Evolutionary conservation across 2,797 vertebrate species (phyloP).

Genomic region (Brotula barbata): DNA sequence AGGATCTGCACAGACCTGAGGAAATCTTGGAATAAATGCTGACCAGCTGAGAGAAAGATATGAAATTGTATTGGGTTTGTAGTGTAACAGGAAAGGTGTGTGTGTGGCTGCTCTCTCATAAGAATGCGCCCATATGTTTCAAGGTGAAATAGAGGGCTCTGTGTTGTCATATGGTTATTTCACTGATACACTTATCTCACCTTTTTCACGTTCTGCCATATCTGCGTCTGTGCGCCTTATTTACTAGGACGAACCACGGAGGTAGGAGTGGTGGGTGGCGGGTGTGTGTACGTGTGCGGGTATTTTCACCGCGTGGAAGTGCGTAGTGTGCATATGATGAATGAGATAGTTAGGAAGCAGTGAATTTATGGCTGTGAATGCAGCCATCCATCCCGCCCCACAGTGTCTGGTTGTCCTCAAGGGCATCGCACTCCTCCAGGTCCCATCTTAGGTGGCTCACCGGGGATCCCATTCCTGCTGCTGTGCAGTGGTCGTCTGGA

Average conservation of each 20-base stretch:
- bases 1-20: conserved; percentile 57
- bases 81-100: background rate
- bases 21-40: conserved; percentile 60
- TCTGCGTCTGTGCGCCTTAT: conserved; percentile 65
- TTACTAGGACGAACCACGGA: conserved; percentile 57
- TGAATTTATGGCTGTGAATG: conserved; percentile 80
- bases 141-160: conserved; percentile 67
- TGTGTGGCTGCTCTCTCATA: conserved; percentile 26
- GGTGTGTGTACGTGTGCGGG: conserved; percentile 32
- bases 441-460: conserved; percentile 38
- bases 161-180: conserved; percentile 68
- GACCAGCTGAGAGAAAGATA: conserved; percentile 62
- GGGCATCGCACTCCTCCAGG: conserved; percentile 60
- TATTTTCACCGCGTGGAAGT: conserved; percentile 46
- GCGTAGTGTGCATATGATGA: conserved; percentile 82
- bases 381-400: conserved; percentile 69
- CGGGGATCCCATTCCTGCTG: conserved; percentile 35
- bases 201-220: conserved; percentile 59
- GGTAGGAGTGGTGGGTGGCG: conserved; percentile 37
- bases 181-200: conserved; percentile 66
- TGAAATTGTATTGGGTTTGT: conserved; percentile 61
- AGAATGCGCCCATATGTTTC: conserved; percentile 50
- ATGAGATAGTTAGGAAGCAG: conserved; percentile 83
- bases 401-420: conserved; percentile 72
- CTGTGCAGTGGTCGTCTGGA: conserved; percentile 12